Evolutionary conservation across 2,888 invertebrate species (phyloP).

Genomic region (Eupsilia transversa): DNA sequence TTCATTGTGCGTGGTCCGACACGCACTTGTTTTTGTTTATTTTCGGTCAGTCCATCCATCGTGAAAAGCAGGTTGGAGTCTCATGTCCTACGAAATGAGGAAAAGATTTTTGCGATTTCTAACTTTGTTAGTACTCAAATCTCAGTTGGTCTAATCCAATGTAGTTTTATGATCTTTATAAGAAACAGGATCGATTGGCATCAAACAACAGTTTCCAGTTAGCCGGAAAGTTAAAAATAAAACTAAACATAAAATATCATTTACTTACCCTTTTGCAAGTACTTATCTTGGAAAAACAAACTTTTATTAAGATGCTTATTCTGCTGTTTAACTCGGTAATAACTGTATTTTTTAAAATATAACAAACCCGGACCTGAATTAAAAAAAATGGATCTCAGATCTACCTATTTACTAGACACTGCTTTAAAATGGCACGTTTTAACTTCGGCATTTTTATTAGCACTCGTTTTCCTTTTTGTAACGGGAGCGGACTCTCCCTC

Average conservation of each 20-base stretch:
- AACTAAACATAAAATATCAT: too few relatives aligned
- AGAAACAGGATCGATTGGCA: too few relatives aligned
- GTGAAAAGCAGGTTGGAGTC: too few relatives aligned
- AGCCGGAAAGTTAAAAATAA: too few relatives aligned
- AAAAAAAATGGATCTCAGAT: constrained; percentile 68
- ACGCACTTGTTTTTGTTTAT: too few relatives aligned
- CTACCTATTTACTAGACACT: constrained; percentile 77
- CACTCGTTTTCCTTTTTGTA: constrained; percentile 84
- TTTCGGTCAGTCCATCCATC: too few relatives aligned
- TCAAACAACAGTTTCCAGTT: background rate
- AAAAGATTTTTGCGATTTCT: too few relatives aligned
- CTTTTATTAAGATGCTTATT: background rate
- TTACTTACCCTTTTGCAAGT: background rate
- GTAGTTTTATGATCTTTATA: too few relatives aligned
- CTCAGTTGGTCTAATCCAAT: too few relatives aligned
- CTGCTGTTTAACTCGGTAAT: background rate
- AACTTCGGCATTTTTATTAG: constrained; percentile 86
- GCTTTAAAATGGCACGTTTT: constrained; percentile 81
- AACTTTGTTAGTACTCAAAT: too few relatives aligned
- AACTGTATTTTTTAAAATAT: background rate
- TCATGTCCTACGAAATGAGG: too few relatives aligned
- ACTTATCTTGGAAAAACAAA: background rate
- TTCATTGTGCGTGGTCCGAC: too few relatives aligned
- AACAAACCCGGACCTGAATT: constrained; percentile 65
- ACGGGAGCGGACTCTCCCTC: constrained; percentile 81